Percentiles rank a stretch among this genome's conserved stretches.
Conservation (phyloP, 1,140 invertebrate genomes). For the Aethina tumida region DNA sequence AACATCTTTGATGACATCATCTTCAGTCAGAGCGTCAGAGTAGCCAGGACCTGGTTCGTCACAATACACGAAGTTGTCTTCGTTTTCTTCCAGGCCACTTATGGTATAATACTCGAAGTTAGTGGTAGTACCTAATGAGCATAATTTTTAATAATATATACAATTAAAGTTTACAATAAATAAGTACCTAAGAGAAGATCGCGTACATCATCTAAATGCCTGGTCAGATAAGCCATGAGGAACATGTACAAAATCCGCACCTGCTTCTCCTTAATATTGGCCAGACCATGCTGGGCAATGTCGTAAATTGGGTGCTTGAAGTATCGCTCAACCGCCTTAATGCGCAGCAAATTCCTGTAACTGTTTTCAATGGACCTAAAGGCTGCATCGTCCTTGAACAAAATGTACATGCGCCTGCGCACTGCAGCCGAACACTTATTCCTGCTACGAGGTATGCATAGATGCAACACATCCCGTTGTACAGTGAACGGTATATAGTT, state of each 20-base stretch:
- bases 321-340: no score
- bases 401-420: slow-evolving; percentile 13
- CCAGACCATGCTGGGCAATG: no score
- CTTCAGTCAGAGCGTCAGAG: slow-evolving; percentile 34
- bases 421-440: slow-evolving; percentile 43
- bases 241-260: slow-evolving; percentile 15
- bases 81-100: slow-evolving; percentile 4
- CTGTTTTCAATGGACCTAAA: slow-evolving; percentile 12
- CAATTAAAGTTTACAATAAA: slow-evolving; percentile 7
- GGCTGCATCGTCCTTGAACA: slow-evolving; percentile 8
- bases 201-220: slow-evolving; percentile 9
- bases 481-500: slow-evolving; percentile 39
- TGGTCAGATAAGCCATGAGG: slow-evolving; percentile 8
- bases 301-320: no score
- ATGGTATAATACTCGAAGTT: slow-evolving; percentile 13
- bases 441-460: slow-evolving; percentile 38
- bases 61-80: slow-evolving; percentile 4
- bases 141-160: neutral
- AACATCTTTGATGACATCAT: slow-evolving; percentile 41
- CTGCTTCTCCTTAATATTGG: no score
- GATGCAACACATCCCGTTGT: slow-evolving; percentile 54
- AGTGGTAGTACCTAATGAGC: slow-evolving; percentile 9
- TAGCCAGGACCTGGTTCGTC: slow-evolving; percentile 28
- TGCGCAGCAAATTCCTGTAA: no score
- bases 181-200: slow-evolving; percentile 11